Percentiles rank a stretch among this genome's conserved stretches.
Evolutionary conservation across 2,113 vertebrate genomes (phyloP).

Genomic region (Stegastes partitus): DNA sequence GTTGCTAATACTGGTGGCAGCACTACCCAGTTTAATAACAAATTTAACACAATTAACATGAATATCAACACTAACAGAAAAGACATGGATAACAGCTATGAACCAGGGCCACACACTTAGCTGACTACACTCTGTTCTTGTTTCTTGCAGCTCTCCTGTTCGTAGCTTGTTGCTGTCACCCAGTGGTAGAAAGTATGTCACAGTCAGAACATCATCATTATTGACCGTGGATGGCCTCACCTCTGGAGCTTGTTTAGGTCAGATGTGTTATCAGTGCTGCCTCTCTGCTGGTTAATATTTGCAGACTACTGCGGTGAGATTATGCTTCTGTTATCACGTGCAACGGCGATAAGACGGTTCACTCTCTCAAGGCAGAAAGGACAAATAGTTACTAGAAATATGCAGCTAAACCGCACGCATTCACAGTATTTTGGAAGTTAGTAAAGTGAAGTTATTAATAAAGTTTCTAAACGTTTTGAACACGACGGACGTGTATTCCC

Average conservation of each 20-base stretch:
- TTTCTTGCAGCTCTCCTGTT: not conserved
- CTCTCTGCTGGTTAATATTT: not conserved
- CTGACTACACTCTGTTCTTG: no score
- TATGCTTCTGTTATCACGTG: not conserved
- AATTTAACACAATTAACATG: no score
- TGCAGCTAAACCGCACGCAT: not conserved
- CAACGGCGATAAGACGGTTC: not conserved
- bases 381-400: not conserved
- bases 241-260: not conserved
- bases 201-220: not conserved
- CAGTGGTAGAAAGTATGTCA: slow-evolving; percentile 47
- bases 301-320: not conserved
- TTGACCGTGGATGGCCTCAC: slow-evolving; percentile 7
- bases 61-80: no score
- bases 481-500: no score
- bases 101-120: no score
- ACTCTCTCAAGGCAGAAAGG: not conserved
- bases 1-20: not conserved
- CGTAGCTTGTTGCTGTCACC: slow-evolving; percentile 59
- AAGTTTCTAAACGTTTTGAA: no score
- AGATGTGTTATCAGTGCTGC: not conserved
- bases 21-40: no score
- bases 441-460: no score
- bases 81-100: no score
- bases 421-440: no score